phyloP scores from a whole-genome alignment of 2,113 vertebrate species.

The Proteles cristata region DNA sequence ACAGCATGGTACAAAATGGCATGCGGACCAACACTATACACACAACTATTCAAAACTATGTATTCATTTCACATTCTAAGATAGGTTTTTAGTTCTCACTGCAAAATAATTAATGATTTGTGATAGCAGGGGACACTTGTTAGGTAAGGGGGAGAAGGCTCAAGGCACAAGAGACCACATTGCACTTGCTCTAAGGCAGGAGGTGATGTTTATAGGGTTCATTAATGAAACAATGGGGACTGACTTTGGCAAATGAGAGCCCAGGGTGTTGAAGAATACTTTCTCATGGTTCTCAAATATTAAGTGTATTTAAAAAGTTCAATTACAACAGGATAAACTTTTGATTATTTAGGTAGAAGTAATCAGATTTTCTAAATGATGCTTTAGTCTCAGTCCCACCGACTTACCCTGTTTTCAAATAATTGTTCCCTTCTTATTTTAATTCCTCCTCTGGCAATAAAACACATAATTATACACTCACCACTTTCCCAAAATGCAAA shows the following conservation, averaged over 20 bases:
- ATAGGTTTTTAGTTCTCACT: background rate
- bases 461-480: background rate
- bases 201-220: background rate
- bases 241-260: background rate
- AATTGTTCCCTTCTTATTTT: background rate
- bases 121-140: background rate
- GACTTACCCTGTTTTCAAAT: background rate
- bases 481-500: conserved; percentile 22
- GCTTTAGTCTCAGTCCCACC: background rate
- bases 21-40: background rate
- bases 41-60: background rate
- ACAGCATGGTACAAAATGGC: background rate
- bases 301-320: background rate
- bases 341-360: background rate
- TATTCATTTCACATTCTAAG: background rate
- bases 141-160: background rate
- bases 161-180: background rate
- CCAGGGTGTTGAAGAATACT: background rate
- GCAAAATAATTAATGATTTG: background rate
- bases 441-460: background rate
- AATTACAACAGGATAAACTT: background rate
- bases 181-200: background rate
- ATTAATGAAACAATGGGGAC: background rate
- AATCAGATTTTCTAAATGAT: conserved; percentile 28
- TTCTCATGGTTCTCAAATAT: background rate